Evolutionary conservation across 2,113 vertebrate species (phyloP), one percentile per base, ranked within the genome.

Genomic region (Noctilio leporinus): DNA sequence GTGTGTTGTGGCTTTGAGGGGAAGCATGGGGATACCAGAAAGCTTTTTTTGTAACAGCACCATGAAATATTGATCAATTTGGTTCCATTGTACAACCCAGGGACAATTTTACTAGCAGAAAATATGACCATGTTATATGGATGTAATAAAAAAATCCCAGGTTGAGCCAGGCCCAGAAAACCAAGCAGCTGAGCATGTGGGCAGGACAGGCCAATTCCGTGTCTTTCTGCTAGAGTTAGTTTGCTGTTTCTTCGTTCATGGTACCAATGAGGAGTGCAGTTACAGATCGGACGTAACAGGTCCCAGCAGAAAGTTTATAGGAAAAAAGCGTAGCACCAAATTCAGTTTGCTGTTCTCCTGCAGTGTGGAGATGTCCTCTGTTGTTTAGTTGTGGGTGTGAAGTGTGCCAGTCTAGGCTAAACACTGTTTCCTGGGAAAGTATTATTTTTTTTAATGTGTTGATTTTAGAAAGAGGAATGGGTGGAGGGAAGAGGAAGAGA

Each of bases 81-180:
- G 93, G 96, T 95, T 96, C 93, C 73, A 94, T 97, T 96, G 96
- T 96, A n/a, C 93, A 96, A 97, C 93, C 94, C 62, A 94, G 85
- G 73, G 91, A 96, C 95, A 91, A 94, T 95, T 97, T 97, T 96
- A 96, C 91, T 93, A 93, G 96, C 88, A 91, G 96, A 86, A 97
- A 96, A 96, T 97, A 97, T 49, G 93, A 91, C 69, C 0, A 0
- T 95, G 43, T 92, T 96, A 86, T 94, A 91, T 55, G 77, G 19
- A 77, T 76, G 82, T 86, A 85, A 86, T 97, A 96, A 97, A 97
- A 97, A 75, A 95, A 89, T 78, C 95, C 57, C 85, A 86, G 70
- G 49, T 88, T 16, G 84, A 81, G 62, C 49, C 81, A 67, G 59
- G 30, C 86, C 59, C 51, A 80, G 92, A 80, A 87, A 86, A 83